These are phyloP conservation scores for Syrphus vitripennis DNA, from an alignment of 2,888 invertebrate species.

Conservation along the genomic window DNA sequence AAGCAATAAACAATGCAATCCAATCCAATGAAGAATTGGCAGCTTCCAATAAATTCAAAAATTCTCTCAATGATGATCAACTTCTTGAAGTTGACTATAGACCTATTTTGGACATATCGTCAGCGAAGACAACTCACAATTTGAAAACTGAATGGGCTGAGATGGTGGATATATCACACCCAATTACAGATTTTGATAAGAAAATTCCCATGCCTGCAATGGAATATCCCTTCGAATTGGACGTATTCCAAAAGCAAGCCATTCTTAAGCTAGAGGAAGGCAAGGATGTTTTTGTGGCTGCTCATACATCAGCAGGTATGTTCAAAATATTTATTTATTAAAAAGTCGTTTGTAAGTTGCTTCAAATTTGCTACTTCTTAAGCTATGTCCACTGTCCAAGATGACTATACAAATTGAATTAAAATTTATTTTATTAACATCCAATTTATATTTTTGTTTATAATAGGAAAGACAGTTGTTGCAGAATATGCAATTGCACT, in stretches of 20 bases:
- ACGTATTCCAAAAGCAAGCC: slow-evolving; percentile 98
- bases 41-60: slow-evolving; percentile 74
- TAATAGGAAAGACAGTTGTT: slow-evolving; percentile 95
- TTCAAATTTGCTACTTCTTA: too few species aligned
- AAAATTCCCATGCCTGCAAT: slow-evolving; percentile 92
- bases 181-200: slow-evolving; percentile 90
- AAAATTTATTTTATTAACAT: background rate
- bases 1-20: slow-evolving; percentile 73
- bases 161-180: slow-evolving; percentile 90
- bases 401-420: too few species aligned
- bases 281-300: slow-evolving; percentile 98
- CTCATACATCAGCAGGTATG: slow-evolving; percentile 97
- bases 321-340: too few species aligned
- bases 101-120: slow-evolving; percentile 87
- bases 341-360: too few species aligned
- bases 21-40: background rate
- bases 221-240: slow-evolving; percentile 94
- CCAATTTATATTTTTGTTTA: background rate
- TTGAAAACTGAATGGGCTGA: slow-evolving; percentile 90
- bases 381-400: too few species aligned
- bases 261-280: slow-evolving; percentile 96
- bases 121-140: slow-evolving; percentile 80
- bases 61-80: slow-evolving; percentile 75
- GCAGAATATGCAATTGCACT: slow-evolving; percentile 99
- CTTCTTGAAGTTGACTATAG: slow-evolving; percentile 80